Conservation (phyloP, 1,140 invertebrate species). For the Bacillus rossius region DNA sequence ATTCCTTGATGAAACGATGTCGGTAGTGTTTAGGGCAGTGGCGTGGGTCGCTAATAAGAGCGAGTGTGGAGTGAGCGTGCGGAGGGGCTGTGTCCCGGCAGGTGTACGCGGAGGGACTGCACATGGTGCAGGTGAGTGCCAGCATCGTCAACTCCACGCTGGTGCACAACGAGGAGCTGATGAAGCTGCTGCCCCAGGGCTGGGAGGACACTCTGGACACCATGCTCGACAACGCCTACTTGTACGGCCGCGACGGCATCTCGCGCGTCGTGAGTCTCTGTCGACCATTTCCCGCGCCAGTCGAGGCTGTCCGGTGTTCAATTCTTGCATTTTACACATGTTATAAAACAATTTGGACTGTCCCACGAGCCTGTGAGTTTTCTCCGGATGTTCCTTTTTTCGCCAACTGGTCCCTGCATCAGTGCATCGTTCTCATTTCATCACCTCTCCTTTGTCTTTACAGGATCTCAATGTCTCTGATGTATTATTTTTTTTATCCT, state of each 20-base stretch:
- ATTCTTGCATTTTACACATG: neutral
- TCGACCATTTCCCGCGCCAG: too few relatives aligned
- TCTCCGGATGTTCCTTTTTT: too few relatives aligned
- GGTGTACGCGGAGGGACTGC: conserved; percentile 93
- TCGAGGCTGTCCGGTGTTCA: neutral
- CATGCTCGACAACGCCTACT: conserved; percentile 86
- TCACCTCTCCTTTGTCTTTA: too few relatives aligned
- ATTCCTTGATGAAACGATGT: too few relatives aligned
- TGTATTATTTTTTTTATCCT: too few relatives aligned
- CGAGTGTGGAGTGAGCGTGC: too few relatives aligned
- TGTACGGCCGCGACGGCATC: conserved; percentile 82
- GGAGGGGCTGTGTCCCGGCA: conserved; percentile 52
- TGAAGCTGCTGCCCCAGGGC: conserved; percentile 60
- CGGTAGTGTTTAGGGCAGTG: too few relatives aligned
- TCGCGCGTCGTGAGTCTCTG: conserved; percentile 61
- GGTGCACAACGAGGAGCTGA: conserved; percentile 79
- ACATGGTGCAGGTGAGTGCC: conserved; percentile 81
- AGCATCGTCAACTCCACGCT: conserved; percentile 88
- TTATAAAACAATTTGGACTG: neutral
- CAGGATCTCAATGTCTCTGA: too few relatives aligned
- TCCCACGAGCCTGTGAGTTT: neutral
- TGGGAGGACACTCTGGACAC: conserved; percentile 80
- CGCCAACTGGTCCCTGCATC: too few relatives aligned
- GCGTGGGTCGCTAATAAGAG: too few relatives aligned
- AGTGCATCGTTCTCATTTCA: too few relatives aligned